Evolutionary conservation across 1,140 invertebrate species (phyloP), one percentile per base, ranked within the genome.

Genomic region (Nasonia giraulti): DNA sequence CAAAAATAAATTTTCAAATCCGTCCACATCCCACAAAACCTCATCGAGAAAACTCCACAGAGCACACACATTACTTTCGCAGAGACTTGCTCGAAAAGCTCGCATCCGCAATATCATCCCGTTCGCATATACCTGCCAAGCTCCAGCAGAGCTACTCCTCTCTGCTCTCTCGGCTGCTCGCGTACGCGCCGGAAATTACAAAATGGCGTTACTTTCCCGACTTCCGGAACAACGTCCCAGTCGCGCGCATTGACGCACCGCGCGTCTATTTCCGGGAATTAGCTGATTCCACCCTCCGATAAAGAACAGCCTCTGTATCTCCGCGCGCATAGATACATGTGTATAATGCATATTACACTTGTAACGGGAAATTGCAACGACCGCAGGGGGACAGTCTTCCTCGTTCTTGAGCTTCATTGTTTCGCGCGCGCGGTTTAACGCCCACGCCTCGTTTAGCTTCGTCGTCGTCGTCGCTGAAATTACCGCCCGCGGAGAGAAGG

Each of bases 131-230:
- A 50, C 47, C 47, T 50, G 47, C 47, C 47, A 50, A 50, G 47
- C 47, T 17, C 14, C 47, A 50, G 47, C 14, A 47, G 44, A 27
- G 27, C 27, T 27, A 27, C 27, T 62, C 17, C 20, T 20, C 55
- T 62, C 17, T 6, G 4, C 55, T n/a, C 1, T 55, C 20, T 62
- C 55, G 55, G 20, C 55, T 20, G 2, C 55, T 62, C 17, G 20
- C 20, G 33, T 37, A 62, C 83, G 55, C 47, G 80, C 74, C 88
- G 89, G 90, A 90, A 90, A 91, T 89, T 89, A 89, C 87, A 88
- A 90, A 91, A 91, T 87, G 87, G 87, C 88, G 84, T 90, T 90
- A 90, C 89, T 90, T 90, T 88, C 88, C 84, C 81, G 83, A 79
- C 82, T 88, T 90, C 88, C 88, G 88, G 79, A 62, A 77, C 84